Evolutionary conservation across 1,140 invertebrate species (phyloP), one percentile per base, ranked within the genome.

Genomic region (Nasonia giraulti): DNA sequence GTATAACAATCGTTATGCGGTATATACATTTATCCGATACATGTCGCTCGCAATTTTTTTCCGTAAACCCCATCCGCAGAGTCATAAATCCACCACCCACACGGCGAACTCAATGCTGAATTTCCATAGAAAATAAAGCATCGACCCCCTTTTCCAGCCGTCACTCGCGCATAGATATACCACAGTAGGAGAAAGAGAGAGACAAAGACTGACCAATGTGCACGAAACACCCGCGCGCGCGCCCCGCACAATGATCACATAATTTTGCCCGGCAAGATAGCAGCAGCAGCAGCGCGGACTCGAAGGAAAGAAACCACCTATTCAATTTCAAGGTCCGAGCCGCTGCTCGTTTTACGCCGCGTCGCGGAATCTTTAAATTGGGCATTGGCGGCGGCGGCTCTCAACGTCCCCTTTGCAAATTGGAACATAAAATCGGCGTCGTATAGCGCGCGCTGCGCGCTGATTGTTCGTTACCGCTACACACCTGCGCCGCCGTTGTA

Each of bases 361-460:
- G 84, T 76, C 74, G 84, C 74, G 84, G 84, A 85, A 85, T 85
- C 84, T 81, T 82, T 85, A 85, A 85, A 85, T 85, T 85, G 84
- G 84, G 69, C 50, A 84, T 84, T 62, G 82, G 62, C 62, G 80
- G 37, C 66, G 40, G 33, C 74, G 47, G 40, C 83, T 68, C 69
- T 85, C 69, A 81, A 81, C 80, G 79, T 82, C 79, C 74, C 74
- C 74, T 80, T 85, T 78, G 84, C 84, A 85, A 85, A 85, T 85
- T 85, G 84, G 84, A 85, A 85, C 84, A 82, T 85, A 85, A 85
- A 85, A 85, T 85, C 84, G 76, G 12, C 11, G 75, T 80, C 71
- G 77, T 66, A 84, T 14, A 68, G 77, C 55, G 33, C 69, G 83
- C 69, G 55, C 11, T 20, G 83, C 77, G n/a, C 71, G 69, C 55